Evolutionary conservation across 2,113 vertebrate species (phyloP).

Genomic region (Phylloscopus trochiloides): DNA sequence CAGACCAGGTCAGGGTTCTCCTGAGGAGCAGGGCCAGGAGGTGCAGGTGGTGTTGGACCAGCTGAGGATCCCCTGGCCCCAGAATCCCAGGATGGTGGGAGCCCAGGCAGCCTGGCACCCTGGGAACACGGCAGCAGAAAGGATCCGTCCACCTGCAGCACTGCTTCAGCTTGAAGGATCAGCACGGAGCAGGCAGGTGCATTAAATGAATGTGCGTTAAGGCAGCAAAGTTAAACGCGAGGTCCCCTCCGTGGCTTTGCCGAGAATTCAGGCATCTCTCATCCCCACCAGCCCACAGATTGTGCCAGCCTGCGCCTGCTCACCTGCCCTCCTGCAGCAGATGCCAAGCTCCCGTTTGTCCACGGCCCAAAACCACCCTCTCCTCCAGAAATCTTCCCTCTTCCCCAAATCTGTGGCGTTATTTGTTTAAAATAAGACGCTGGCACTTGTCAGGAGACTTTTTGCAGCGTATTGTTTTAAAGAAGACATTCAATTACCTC

Average conservation of each 20-base stretch:
- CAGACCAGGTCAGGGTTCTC: not conserved
- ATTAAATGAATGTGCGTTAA: not conserved
- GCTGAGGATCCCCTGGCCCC: not conserved
- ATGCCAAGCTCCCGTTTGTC: not conserved
- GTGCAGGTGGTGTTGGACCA: not conserved
- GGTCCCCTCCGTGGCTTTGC: not conserved
- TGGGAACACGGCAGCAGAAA: not conserved
- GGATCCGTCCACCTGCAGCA: not conserved
- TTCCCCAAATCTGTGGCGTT: accelerated
- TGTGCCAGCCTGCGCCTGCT: accelerated
- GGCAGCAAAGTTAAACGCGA: accelerated
- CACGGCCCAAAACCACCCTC: not conserved
- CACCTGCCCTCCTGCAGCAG: not conserved
- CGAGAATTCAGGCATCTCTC: not conserved
- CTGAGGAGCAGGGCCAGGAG: accelerated
- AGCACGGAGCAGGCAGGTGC: not conserved
- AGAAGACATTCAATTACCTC: constrained; percentile 65
- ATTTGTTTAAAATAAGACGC: constrained; percentile 6
- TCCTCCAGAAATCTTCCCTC: not conserved
- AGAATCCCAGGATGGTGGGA: accelerated
- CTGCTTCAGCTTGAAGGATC: not conserved
- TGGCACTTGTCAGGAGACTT: constrained; percentile 34
- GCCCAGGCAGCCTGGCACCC: accelerated
- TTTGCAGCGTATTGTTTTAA: constrained; percentile 49
- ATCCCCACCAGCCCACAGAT: not conserved